Conservation (phyloP, 1,140 invertebrate genomes). For the Oedothorax gibbosus region DNA sequence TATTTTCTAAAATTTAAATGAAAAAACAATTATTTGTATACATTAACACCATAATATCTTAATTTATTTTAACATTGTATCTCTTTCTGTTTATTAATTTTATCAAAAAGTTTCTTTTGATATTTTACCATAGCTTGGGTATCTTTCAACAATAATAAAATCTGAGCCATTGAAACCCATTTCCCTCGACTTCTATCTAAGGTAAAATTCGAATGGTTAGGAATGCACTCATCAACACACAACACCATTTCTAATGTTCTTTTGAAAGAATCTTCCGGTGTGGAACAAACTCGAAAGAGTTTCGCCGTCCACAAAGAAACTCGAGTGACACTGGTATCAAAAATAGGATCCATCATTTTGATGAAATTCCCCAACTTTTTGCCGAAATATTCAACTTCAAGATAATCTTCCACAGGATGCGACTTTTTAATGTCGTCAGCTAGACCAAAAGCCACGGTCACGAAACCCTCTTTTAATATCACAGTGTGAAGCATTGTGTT, state of each 20-base stretch:
- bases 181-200: neutral
- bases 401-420: slow-evolving; percentile 28
- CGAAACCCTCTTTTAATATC: slow-evolving; percentile 66
- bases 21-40: too few species aligned
- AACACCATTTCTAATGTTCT: slow-evolving; percentile 35
- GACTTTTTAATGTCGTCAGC: slow-evolving; percentile 69
- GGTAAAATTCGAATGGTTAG: neutral
- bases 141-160: slow-evolving; percentile 38
- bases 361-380: slow-evolving; percentile 62
- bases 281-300: slow-evolving; percentile 66
- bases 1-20: too few species aligned
- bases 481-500: slow-evolving; percentile 69
- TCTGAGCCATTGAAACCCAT: slow-evolving; percentile 40
- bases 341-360: neutral
- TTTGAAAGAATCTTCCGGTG: slow-evolving; percentile 67
- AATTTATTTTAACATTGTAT: neutral
- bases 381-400: slow-evolving; percentile 64
- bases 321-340: slow-evolving; percentile 23
- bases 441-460: slow-evolving; percentile 68
- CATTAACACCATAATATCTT: neutral
- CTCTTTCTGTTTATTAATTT: slow-evolving; percentile 1
- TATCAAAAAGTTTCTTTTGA: slow-evolving; percentile 30
- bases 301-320: slow-evolving; percentile 67
- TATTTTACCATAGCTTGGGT: slow-evolving; percentile 31
- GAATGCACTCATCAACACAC: neutral